These are phyloP conservation scores for Delichon dasypus DNA, from an alignment of 2,797 vertebrate genomes.

Conservation along the genomic window DNA sequence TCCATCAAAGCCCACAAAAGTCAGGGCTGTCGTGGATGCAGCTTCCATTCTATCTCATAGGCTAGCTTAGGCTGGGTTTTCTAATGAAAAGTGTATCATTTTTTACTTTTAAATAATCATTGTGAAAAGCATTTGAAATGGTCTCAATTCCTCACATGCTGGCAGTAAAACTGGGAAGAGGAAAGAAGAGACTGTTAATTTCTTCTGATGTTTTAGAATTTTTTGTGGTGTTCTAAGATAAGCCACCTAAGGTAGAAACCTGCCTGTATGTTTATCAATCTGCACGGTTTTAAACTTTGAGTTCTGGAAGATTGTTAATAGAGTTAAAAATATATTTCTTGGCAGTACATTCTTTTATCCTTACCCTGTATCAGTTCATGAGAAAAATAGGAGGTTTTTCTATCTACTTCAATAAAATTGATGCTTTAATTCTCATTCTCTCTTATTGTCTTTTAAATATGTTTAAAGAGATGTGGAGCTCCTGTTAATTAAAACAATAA, in stretches of 20 bases:
- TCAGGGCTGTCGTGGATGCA: neutral
- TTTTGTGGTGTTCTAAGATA: neutral
- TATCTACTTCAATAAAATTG: neutral
- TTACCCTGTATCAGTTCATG: neutral
- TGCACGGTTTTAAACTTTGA: slow-evolving; percentile 9
- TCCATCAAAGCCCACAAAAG: neutral
- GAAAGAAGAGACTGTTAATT: neutral
- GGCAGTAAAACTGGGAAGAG: neutral
- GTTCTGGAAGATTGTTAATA: neutral
- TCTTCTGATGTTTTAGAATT: neutral
- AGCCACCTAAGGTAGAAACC: neutral
- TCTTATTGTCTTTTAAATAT: neutral
- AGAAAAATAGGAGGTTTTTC: neutral
- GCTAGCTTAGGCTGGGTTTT: neutral
- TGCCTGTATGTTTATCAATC: neutral
- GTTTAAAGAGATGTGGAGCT: neutral
- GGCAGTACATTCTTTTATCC: neutral
- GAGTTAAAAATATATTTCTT: slow-evolving; percentile 40
- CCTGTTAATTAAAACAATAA: neutral
- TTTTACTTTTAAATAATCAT: neutral
- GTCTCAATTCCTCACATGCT: neutral
- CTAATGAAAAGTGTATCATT: neutral
- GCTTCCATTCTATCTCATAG: neutral
- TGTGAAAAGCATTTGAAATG: neutral
- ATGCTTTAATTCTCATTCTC: neutral